Percentiles rank a stretch among this genome's conserved stretches.
phyloP scores from a whole-genome alignment of 2,797 vertebrate genomes.

The Pristis pectinata region DNA sequence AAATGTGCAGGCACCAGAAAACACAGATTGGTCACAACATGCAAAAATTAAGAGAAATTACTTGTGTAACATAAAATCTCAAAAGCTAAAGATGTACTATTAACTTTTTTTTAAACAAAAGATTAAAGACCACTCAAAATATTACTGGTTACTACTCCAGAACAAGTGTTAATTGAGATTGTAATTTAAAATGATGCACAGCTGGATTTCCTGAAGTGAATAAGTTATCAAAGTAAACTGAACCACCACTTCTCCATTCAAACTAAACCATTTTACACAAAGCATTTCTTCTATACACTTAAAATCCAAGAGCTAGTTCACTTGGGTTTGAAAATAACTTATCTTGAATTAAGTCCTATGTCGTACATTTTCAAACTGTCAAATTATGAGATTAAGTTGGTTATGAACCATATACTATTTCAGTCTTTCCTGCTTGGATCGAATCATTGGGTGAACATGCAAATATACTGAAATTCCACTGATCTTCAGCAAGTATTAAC shows the following conservation, averaged over 20 bases:
- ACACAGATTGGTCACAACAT: not conserved
- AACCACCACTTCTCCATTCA: not conserved
- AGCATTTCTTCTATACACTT: not conserved
- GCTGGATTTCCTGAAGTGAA: not conserved
- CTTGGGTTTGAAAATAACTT: not conserved
- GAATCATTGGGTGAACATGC: not conserved
- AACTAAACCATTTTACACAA: not conserved
- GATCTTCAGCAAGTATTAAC: not conserved
- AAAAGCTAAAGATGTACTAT: not conserved
- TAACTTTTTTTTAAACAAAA: too few species aligned
- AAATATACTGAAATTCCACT: not conserved
- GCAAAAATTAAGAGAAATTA: not conserved
- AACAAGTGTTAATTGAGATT: not conserved
- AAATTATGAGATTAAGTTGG: not conserved
- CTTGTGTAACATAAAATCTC: not conserved
- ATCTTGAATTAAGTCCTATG: not conserved
- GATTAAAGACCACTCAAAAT: not conserved
- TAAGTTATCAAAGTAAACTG: not conserved
- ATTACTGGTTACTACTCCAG: not conserved
- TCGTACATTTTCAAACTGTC: not conserved
- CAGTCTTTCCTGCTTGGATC: not conserved
- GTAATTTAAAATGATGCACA: not conserved
- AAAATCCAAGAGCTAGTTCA: not conserved
- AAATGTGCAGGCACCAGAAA: constrained; percentile 38
- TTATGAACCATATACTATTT: not conserved